These are phyloP conservation scores for Dynastes tityus DNA, from an alignment of 2,888 invertebrate species.

Conservation along the genomic window DNA sequence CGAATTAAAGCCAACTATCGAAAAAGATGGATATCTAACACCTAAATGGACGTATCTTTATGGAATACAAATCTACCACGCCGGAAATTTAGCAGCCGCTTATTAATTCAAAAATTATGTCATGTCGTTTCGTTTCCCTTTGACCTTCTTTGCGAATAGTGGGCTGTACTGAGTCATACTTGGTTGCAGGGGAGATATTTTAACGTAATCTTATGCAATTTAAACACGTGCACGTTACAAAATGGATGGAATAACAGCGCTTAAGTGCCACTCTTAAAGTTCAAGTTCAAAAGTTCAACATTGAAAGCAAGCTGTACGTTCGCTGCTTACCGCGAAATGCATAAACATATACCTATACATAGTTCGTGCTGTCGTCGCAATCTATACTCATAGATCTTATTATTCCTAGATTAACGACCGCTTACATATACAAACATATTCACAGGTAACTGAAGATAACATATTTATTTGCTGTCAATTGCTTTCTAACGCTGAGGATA, in stretches of 20 bases:
- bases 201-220: slow-evolving; percentile 50
- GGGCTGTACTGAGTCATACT: slow-evolving; percentile 9
- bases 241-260: slow-evolving; percentile 43
- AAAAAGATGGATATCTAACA: too few species aligned
- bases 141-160: slow-evolving; percentile 27
- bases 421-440: slow-evolving; percentile 7
- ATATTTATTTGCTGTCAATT: slow-evolving; percentile 19
- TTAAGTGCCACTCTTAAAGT: slow-evolving; percentile 42
- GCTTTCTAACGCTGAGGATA: not conserved
- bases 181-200: slow-evolving; percentile 19
- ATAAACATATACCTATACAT: slow-evolving; percentile 30
- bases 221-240: slow-evolving; percentile 47
- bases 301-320: slow-evolving; percentile 28
- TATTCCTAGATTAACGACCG: slow-evolving; percentile 29
- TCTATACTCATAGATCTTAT: slow-evolving; percentile 27
- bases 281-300: slow-evolving; percentile 52
- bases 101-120: not conserved
- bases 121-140: slow-evolving; percentile 22
- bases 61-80: too few species aligned
- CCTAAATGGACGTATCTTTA: too few species aligned
- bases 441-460: not conserved
- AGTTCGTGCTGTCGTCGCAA: slow-evolving; percentile 5
- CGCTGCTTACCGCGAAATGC: slow-evolving; percentile 18
- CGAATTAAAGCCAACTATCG: too few species aligned
- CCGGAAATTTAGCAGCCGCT: not conserved